These are phyloP conservation scores for Eilema caniola DNA, from an alignment of 2,888 invertebrate genomes.

Conservation along the genomic window DNA sequence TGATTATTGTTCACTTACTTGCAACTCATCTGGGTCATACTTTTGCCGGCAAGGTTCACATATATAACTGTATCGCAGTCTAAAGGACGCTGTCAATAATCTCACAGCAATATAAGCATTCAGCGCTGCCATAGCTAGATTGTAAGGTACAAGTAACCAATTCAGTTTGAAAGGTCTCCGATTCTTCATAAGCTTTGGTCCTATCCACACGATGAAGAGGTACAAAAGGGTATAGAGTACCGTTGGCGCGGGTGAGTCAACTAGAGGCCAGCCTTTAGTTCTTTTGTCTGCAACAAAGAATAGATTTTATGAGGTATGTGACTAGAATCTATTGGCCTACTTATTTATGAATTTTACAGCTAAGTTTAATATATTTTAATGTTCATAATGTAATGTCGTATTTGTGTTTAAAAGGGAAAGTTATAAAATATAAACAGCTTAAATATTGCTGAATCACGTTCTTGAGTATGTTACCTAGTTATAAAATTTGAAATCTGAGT, in stretches of 20 bases:
- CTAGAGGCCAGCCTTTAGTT: conserved; percentile 94
- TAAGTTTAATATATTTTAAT: neutral
- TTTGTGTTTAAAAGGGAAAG: neutral
- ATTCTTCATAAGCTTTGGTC: conserved; percentile 93
- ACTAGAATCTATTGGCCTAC: neutral
- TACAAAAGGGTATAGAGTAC: conserved; percentile 90
- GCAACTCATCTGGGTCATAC: conserved; percentile 92
- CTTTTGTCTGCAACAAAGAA: conserved; percentile 89
- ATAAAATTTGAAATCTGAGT: conserved; percentile 1
- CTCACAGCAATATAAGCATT: conserved; percentile 95
- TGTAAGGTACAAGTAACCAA: conserved; percentile 93
- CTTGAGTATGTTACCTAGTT: neutral
- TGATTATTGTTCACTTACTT: conserved; percentile 85
- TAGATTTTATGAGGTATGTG: conserved; percentile 1
- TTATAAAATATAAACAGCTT: neutral
- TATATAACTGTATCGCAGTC: conserved; percentile 93
- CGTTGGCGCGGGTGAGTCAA: conserved; percentile 93
- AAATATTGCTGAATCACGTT: neutral
- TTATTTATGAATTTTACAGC: neutral
- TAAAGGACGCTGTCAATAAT: conserved; percentile 90
- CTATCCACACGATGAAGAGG: conserved; percentile 92
- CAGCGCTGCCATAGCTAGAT: conserved; percentile 93
- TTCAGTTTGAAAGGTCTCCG: conserved; percentile 92
- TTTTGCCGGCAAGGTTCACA: conserved; percentile 94
- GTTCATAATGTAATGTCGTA: neutral